Conservation (phyloP, 2,888 invertebrate genomes). For the Diabrotica balteata region DNA sequence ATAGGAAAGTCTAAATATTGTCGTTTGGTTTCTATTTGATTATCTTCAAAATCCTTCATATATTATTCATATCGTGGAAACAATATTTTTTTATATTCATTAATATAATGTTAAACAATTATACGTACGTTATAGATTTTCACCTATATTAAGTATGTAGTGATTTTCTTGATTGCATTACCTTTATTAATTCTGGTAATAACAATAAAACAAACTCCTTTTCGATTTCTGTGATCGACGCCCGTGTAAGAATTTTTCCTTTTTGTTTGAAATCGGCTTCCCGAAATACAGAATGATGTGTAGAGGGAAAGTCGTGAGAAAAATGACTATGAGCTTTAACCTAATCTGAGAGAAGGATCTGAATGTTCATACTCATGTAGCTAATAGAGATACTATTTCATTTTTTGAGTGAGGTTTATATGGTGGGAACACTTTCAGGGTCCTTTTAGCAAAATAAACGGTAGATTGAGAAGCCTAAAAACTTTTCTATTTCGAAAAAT, state of each 20-base stretch:
- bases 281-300: slow-evolving; percentile 20
- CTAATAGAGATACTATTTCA: slow-evolving; percentile 26
- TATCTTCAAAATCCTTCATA: no score
- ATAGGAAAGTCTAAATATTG: no score
- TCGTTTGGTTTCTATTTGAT: no score
- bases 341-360: slow-evolving; percentile 22
- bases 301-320: slow-evolving; percentile 21
- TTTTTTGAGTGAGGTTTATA: slow-evolving; percentile 11
- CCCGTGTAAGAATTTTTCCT: not conserved
- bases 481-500: no score
- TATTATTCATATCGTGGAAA: no score
- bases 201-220: not conserved
- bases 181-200: not conserved
- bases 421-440: not conserved
- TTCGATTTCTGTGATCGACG: not conserved
- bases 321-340: slow-evolving; percentile 24
- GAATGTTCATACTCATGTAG: slow-evolving; percentile 16
- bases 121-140: no score
- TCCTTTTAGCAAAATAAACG: not conserved
- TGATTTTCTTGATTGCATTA: no score
- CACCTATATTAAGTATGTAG: no score
- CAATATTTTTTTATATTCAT: no score
- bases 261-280: slow-evolving; percentile 13
- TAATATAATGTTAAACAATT: no score
- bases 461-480: not conserved